These are phyloP conservation scores for Arctocebus calabarensis DNA, from an alignment of 2,797 vertebrate species.

Conservation along the genomic window DNA sequence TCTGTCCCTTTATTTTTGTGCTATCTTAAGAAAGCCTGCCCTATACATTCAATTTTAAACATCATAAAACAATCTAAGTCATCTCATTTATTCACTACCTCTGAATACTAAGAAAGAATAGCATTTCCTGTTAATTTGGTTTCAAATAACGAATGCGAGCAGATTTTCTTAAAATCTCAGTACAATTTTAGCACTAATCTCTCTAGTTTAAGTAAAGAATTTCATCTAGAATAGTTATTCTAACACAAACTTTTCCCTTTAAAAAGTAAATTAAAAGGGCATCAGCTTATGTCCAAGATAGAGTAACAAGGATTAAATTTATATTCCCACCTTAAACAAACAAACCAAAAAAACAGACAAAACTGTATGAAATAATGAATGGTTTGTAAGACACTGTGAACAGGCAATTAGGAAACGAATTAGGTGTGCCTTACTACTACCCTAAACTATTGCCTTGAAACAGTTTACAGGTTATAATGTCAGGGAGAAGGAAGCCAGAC, in stretches of 20 bases:
- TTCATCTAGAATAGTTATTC: conserved; percentile 3
- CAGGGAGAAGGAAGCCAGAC: background rate
- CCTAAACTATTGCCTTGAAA: background rate
- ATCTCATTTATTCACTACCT: conserved; percentile 14
- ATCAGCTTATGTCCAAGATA: background rate
- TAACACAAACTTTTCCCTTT: background rate
- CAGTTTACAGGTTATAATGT: background rate
- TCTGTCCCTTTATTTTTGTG: background rate
- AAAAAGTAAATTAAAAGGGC: conserved; percentile 31
- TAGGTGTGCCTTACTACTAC: background rate
- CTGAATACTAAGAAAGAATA: conserved; percentile 31
- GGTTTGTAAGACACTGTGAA: background rate
- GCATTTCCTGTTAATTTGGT: conserved; percentile 13
- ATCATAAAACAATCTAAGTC: background rate
- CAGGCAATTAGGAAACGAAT: conserved; percentile 2
- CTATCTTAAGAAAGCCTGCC: conserved; percentile 49
- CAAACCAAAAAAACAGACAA: background rate
- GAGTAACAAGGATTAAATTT: background rate
- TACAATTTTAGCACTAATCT: conserved; percentile 13
- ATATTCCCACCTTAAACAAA: background rate
- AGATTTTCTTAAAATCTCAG: conserved; percentile 46
- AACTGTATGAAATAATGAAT: conserved; percentile 2
- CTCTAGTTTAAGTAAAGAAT: background rate
- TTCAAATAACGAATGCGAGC: conserved; percentile 42
- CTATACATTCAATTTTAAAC: conserved; percentile 11